Base-by-base conservation (phyloP, 53 echinoderm and acorn worm species). In the Temnopleurus reevesii region DNA sequence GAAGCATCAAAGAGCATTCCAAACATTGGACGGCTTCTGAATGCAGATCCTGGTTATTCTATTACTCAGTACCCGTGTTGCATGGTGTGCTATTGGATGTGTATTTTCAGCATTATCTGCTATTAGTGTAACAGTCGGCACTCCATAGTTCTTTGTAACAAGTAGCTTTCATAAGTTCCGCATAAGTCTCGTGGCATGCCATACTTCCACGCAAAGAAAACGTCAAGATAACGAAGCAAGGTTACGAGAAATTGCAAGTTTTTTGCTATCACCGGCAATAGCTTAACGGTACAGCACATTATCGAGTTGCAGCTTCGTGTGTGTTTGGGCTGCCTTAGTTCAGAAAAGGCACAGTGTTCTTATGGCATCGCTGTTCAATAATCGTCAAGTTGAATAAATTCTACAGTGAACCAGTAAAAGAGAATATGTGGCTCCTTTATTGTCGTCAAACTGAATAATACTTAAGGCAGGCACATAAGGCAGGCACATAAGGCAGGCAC, bases 1-100 rank as follows among this genome's bases (percentile, higher is more conserved):
- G 89, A 45, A 90, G 92, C 23, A 85, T 95, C 12, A 90, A 93
- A 91, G 64, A 90, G 0, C 92, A 94, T 44, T 45, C 46, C 3
- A 91, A 92, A 86, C 90, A 89, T 65, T 95, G 93, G 93, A 95
- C 93, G 29, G 93, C 95, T 9, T 92, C 93, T 21, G 93, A 93
- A 59, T 93, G 86, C 44, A 93, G 93, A 41, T 59, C 93, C 4
- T 95, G 91, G 90, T 30, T 95, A 30, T 89, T 95, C 24, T 95
- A 90, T 53, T n/a, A n/a, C n/a, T 93, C 92, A 55, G n/a, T 95
- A 7, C 93, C 95, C 13, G 90, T 83, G 41, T 90, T 93, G 55
- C 46, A 8, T 64, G 93, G 91, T 21, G 17, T 92, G 18, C 31
- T 93, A 47, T 25, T 77, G 18, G 85, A 92, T n/a, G n/a, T n/a